Conservation (phyloP, 2,888 invertebrate species). For the Pomacea canaliculata region DNA sequence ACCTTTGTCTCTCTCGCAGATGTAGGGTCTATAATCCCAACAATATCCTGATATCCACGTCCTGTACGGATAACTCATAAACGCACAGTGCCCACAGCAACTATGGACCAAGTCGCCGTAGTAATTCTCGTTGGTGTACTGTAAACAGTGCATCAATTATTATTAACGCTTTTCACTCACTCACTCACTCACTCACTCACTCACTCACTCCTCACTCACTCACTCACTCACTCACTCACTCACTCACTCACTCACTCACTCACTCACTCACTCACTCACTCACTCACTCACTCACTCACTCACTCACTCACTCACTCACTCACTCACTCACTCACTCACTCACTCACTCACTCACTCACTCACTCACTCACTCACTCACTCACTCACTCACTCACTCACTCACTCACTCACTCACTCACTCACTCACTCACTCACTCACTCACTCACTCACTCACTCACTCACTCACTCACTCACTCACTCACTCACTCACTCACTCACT, state of each 20-base stretch:
- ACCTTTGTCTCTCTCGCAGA: no score
- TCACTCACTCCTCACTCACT: slow-evolving; percentile 9
- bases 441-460: background rate
- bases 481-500: background rate
- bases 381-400: slow-evolving; percentile 9
- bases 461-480: background rate
- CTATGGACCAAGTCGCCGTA: fast-evolving
- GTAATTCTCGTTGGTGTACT: no score
- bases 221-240: slow-evolving; percentile 18
- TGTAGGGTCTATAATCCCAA: no score
- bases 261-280: background rate
- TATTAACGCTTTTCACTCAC: background rate
- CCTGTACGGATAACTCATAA: no score
- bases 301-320: background rate
- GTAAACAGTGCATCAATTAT: no score
- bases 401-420: slow-evolving; percentile 18
- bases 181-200: background rate
- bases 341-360: background rate
- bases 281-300: background rate
- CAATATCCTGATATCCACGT: no score
- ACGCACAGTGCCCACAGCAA: no score
- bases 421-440: slow-evolving; percentile 9
- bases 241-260: slow-evolving; percentile 9
- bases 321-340: background rate
- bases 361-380: background rate